A percentile compares a stretch with the other conserved stretches of the same genome.
Conservation (phyloP, 2,888 invertebrate species). For the Epiblema foenella region DNA sequence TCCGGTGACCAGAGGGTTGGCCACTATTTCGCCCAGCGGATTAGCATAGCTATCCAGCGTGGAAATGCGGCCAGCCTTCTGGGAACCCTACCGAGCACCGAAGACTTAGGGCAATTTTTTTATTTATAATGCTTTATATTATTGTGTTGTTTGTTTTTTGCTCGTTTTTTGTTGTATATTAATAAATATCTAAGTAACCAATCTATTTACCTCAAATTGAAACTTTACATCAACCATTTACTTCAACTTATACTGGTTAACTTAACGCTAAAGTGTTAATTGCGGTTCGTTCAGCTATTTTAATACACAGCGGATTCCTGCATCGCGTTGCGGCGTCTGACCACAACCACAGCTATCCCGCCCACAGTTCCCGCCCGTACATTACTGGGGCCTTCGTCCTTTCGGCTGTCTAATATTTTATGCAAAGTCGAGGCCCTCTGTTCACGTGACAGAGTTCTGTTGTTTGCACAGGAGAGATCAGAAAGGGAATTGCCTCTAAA, state of each 20-base stretch:
- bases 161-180: too few relatives aligned
- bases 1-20: too few relatives aligned
- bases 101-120: too few relatives aligned
- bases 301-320: conserved; percentile 5
- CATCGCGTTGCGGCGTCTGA: background rate
- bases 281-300: background rate
- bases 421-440: conserved; percentile 74
- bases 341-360: conserved; percentile 9
- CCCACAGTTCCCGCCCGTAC: conserved; percentile 28
- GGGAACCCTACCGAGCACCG: too few relatives aligned
- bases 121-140: too few relatives aligned
- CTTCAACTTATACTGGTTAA: background rate
- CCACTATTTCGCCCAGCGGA: too few relatives aligned
- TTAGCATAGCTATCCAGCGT: too few relatives aligned
- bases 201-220: too few relatives aligned
- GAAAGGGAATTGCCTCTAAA: conserved; percentile 81
- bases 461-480: conserved; percentile 79
- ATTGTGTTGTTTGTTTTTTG: too few relatives aligned
- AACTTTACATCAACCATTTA: background rate
- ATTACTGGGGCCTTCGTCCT: conserved; percentile 20
- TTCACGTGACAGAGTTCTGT: conserved; percentile 70
- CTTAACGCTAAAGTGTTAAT: background rate
- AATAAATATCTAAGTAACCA: too few relatives aligned
- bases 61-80: too few relatives aligned
- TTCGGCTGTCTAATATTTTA: conserved; percentile 71